Base-by-base conservation (phyloP, 2,113 vertebrate genomes). In the Proteles cristata region DNA sequence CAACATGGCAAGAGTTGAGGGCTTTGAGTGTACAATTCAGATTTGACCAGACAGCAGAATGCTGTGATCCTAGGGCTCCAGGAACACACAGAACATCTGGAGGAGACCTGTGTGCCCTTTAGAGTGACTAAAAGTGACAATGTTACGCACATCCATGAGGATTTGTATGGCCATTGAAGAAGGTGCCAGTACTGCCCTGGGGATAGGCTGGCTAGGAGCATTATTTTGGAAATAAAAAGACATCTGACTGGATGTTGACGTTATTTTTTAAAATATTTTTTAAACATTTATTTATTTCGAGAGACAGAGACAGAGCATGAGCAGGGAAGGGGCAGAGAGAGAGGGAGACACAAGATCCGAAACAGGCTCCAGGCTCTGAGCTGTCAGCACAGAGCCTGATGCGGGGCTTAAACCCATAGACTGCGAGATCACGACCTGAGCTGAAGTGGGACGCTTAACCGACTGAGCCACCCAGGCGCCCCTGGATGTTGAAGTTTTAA, bases 181-280 rank as follows among this genome's bases (percentile, higher is more conserved):
- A 43, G 50, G 28, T 69, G 48, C 45, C 58, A 35, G 15, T 2
- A 4, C 23, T 61, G 21, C n/a, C 45, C 33, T 83, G 76, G 61
- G 48, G 3, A 1, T 55, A 25, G 21, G 14, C 0, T n/a, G 25
- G n/a, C 16, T 6, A 53, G 45, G 15, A 25, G 21, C 12, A 68
- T 63, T 28, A 16, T 68, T 95, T 86, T 63, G 39, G 91, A 95
- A 73, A 50, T 69, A 26, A 61, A 31, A 61, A 79, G 50, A 92
- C 45, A 25, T 43, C 16, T n/a, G 26, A 39, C 10, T 15, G 16
- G 68, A 16, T 65, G 3, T 39, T 39, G 39, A 39, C 39, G 39
- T 39, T 3, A 39, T 39, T 39, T 39, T 39, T 39, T 39, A 39
- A 39, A 39, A 39, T 39, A 39, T 3, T 39, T 39, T 39, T 39